These are phyloP conservation scores for Calliphora vicina DNA, from an alignment of 1,140 invertebrate genomes.

Conservation along the genomic window DNA sequence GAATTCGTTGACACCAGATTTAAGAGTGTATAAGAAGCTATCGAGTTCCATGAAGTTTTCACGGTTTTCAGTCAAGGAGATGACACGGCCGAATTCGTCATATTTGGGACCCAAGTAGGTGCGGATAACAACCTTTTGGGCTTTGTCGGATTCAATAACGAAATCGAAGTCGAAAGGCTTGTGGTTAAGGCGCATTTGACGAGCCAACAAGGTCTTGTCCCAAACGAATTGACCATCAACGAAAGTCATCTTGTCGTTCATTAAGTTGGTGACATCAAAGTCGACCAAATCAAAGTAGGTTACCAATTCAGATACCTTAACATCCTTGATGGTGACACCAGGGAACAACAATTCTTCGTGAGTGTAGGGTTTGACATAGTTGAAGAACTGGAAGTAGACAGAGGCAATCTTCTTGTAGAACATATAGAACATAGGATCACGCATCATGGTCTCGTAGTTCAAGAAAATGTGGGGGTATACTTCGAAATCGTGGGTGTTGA, in stretches of 20 bases:
- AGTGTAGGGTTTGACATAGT: constrained; percentile 37
- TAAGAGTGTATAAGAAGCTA: constrained; percentile 71
- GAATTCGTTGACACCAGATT: constrained; percentile 72
- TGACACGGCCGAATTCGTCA: constrained; percentile 66
- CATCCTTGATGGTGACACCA: constrained; percentile 67
- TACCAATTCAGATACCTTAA: constrained; percentile 67
- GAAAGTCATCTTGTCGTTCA: constrained; percentile 58
- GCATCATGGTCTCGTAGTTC: constrained; percentile 66
- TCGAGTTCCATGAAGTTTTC: constrained; percentile 75
- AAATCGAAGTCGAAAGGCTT: constrained; percentile 70
- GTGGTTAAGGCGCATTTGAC: constrained; percentile 71
- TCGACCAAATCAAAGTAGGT: constrained; percentile 74
- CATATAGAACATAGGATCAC: constrained; percentile 69
- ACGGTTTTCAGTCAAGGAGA: constrained; percentile 69
- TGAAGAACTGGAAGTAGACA: constrained; percentile 57
- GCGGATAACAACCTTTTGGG: constrained; percentile 65
- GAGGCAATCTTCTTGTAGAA: constrained; percentile 67
- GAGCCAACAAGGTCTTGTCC: constrained; percentile 57
- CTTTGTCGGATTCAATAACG: constrained; percentile 64
- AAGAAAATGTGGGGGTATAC: constrained; percentile 64
- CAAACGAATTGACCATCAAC: constrained; percentile 27
- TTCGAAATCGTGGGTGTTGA: constrained; percentile 49
- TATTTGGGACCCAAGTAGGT: constrained; percentile 70
- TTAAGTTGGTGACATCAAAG: constrained; percentile 65
- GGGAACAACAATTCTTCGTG: constrained; percentile 33